Conservation (phyloP, 2,113 vertebrate genomes). For the Thinocorus orbignyianus region DNA sequence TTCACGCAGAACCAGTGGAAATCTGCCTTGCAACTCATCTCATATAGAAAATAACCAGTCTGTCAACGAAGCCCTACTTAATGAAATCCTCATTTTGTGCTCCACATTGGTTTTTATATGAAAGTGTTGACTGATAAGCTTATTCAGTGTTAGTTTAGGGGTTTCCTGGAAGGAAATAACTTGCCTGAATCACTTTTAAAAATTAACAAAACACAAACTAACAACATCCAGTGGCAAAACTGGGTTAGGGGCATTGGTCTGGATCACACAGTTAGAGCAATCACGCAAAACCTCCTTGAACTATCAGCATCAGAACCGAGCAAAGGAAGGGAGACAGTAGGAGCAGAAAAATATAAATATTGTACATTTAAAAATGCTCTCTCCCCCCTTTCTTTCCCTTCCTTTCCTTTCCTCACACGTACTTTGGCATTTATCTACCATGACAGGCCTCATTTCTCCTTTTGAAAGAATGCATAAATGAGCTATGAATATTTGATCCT, state of each 20-base stretch:
- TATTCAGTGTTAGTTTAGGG: slow-evolving; percentile 37
- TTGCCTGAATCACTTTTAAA: slow-evolving; percentile 10
- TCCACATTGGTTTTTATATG: slow-evolving; percentile 24
- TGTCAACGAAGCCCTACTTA: slow-evolving; percentile 58
- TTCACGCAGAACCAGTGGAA: slow-evolving; percentile 15
- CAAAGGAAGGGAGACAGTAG: neutral
- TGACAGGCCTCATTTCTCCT: slow-evolving; percentile 52
- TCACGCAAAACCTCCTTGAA: accelerated
- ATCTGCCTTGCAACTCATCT: slow-evolving; percentile 4
- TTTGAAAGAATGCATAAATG: slow-evolving; percentile 54
- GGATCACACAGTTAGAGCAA: neutral
- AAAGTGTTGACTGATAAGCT: slow-evolving; percentile 64
- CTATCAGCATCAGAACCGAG: neutral
- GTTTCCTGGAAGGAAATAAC: slow-evolving; percentile 35
- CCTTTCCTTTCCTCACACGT: neutral
- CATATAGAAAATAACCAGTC: slow-evolving; percentile 36
- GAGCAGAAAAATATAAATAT: neutral
- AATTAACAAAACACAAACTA: neutral
- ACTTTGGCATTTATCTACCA: slow-evolving; percentile 43
- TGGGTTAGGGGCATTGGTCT: neutral
- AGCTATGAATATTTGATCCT: slow-evolving; percentile 67
- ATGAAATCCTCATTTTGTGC: slow-evolving; percentile 28
- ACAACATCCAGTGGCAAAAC: neutral
- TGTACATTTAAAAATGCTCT: neutral
- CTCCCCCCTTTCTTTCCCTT: neutral